phyloP scores from a whole-genome alignment of 2,888 invertebrate genomes.

The Poecilobothrus nobilitatus region DNA sequence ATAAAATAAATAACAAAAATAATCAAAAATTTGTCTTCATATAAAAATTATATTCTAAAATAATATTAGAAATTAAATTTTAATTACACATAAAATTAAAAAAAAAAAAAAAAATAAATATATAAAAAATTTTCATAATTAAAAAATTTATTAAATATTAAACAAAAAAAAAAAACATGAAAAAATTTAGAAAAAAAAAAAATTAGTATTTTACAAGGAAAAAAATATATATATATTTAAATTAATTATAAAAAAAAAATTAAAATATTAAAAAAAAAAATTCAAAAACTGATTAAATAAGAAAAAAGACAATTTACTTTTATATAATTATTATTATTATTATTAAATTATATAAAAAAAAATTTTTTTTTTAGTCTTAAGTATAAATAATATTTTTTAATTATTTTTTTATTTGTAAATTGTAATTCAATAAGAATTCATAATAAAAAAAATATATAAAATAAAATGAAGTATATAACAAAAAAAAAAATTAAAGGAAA shows the following conservation, averaged over 20 bases:
- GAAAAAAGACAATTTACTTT: conserved; percentile 4
- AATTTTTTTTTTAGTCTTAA: background rate
- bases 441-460: too few species aligned
- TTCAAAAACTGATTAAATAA: background rate
- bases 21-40: background rate
- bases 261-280: background rate
- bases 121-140: too few species aligned
- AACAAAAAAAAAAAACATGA: background rate
- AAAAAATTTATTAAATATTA: background rate
- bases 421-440: background rate
- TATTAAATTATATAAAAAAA: background rate
- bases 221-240: background rate
- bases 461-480: too few species aligned
- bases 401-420: conserved; percentile 1
- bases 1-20: too few species aligned
- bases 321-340: background rate
- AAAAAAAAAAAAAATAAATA: background rate
- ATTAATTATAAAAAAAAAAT: background rate
- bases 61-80: background rate
- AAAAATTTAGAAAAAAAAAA: background rate
- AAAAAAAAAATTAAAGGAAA: too few species aligned
- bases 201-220: background rate
- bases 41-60: background rate
- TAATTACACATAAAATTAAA: background rate
- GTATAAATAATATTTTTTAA: too few species aligned